Evolutionary conservation across 37 sponge, comb jelly and placozoan species (phyloP).

Genomic region (Axinella damicornis): DNA sequence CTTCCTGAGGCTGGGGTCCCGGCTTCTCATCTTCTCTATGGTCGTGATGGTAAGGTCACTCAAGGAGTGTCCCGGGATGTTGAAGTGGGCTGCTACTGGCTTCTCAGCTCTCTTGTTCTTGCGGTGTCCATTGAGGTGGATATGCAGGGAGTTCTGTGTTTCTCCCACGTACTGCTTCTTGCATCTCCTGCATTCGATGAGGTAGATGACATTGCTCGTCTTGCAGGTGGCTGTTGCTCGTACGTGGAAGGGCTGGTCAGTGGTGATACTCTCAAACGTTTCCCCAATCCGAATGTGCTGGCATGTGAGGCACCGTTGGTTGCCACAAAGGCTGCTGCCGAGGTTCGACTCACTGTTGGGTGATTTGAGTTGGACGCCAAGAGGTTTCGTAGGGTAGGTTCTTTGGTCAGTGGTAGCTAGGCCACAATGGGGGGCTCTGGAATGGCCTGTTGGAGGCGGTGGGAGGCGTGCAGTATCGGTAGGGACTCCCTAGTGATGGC

Average conservation of each 20-base stretch:
- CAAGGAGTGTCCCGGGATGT: background rate
- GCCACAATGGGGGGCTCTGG: background rate
- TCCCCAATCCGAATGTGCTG: background rate
- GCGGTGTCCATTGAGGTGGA: slow-evolving; percentile 15
- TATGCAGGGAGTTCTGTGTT: slow-evolving; percentile 3
- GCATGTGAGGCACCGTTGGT: background rate
- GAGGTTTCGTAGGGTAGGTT: background rate
- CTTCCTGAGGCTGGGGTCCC: background rate
- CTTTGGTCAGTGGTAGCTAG: background rate
- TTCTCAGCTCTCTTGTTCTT: background rate
- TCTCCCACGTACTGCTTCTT: slow-evolving; percentile 7
- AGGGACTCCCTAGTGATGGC: no score
- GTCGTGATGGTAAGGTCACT: background rate
- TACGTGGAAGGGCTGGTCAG: background rate
- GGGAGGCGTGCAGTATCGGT: background rate
- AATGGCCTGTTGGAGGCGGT: slow-evolving; percentile 7
- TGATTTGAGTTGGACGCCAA: background rate
- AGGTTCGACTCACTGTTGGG: background rate
- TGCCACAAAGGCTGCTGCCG: background rate
- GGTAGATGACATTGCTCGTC: slow-evolving; percentile 1
- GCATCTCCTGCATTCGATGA: slow-evolving; percentile 10
- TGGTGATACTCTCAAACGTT: background rate
- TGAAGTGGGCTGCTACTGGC: background rate
- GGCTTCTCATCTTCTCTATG: background rate
- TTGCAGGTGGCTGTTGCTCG: slow-evolving; percentile 4